A percentile compares a stretch with the other conserved stretches of the same genome.
These are phyloP conservation scores for Lacanobia wlatinum DNA, from an alignment of 2,888 invertebrate species.

Conservation along the genomic window DNA sequence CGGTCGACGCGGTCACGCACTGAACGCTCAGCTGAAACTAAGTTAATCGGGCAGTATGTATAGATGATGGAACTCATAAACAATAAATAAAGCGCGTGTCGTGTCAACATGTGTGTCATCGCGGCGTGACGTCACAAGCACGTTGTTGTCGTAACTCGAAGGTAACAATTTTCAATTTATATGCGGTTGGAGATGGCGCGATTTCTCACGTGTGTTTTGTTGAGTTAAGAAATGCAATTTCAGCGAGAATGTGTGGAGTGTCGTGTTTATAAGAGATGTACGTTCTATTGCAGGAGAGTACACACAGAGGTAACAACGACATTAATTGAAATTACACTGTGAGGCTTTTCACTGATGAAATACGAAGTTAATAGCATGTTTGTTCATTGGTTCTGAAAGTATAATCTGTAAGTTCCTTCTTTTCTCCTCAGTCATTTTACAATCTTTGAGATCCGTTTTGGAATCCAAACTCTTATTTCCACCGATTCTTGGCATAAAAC, in stretches of 20 bases:
- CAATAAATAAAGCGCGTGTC: conserved; percentile 37
- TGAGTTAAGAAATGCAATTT: conserved; percentile 54
- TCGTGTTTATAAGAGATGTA: conserved; percentile 35
- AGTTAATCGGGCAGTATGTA: background rate
- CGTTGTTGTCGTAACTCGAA: conserved; percentile 12
- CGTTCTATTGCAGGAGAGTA: conserved; percentile 1
- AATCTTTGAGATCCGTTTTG: background rate
- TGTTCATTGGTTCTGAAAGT: background rate
- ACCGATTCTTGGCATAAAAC: background rate
- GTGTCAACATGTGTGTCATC: conserved; percentile 24
- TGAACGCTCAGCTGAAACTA: background rate
- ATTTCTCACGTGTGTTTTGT: conserved; percentile 45
- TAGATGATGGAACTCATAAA: conserved; percentile 20
- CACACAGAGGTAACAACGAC: background rate
- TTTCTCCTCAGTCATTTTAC: background rate
- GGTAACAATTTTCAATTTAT: conserved; percentile 54
- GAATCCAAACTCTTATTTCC: background rate
- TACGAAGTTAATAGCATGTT: background rate
- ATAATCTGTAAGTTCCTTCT: background rate
- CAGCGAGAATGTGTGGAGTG: conserved; percentile 25
- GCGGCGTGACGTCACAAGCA: background rate
- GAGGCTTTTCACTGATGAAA: background rate
- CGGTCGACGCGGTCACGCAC: background rate
- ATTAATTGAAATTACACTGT: conserved; percentile 23
- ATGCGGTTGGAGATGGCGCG: conserved; percentile 39